A percentile compares a stretch with the other conserved stretches of the same genome.
Conservation (phyloP, 2,797 vertebrate genomes). For the Dryobates pubescens region DNA sequence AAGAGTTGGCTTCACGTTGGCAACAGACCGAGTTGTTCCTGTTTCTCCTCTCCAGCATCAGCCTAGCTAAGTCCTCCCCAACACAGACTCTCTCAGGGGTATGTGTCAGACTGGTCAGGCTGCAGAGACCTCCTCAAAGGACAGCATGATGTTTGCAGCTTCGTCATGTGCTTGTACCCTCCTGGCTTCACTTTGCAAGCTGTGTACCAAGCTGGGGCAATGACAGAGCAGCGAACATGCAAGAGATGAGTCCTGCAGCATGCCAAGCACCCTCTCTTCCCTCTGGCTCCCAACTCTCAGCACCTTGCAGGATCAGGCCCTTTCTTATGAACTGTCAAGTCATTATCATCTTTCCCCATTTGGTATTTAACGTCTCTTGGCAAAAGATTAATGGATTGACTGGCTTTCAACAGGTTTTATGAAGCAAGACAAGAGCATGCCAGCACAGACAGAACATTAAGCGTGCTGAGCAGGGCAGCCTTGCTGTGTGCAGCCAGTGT, state of each 20-base stretch:
- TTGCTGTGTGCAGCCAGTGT: slow-evolving; percentile 1
- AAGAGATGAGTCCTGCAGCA: not conserved
- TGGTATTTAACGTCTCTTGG: slow-evolving; percentile 68
- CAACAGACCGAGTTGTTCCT: not conserved
- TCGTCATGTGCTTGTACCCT: accelerated
- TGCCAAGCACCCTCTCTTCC: not conserved
- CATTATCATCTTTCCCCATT: slow-evolving; percentile 63
- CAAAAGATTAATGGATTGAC: slow-evolving; percentile 74
- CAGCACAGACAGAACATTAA: slow-evolving; percentile 52
- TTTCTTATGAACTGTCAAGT: slow-evolving; percentile 55
- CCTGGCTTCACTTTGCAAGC: not conserved
- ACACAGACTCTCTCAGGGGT: not conserved
- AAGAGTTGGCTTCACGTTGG: accelerated
- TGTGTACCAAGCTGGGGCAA: not conserved
- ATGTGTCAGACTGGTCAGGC: not conserved
- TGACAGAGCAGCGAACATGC: not conserved
- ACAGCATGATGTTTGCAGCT: not conserved
- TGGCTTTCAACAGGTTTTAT: slow-evolving; percentile 71
- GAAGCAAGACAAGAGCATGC: slow-evolving; percentile 65
- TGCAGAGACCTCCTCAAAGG: not conserved
- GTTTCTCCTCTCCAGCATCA: not conserved
- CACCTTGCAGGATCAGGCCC: slow-evolving; percentile 24
- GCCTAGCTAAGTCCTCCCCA: not conserved
- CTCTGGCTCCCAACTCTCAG: not conserved
- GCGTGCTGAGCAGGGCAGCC: not conserved